phyloP scores from a whole-genome alignment of 2,113 vertebrate species.

The Neomonachus schauinslandi region DNA sequence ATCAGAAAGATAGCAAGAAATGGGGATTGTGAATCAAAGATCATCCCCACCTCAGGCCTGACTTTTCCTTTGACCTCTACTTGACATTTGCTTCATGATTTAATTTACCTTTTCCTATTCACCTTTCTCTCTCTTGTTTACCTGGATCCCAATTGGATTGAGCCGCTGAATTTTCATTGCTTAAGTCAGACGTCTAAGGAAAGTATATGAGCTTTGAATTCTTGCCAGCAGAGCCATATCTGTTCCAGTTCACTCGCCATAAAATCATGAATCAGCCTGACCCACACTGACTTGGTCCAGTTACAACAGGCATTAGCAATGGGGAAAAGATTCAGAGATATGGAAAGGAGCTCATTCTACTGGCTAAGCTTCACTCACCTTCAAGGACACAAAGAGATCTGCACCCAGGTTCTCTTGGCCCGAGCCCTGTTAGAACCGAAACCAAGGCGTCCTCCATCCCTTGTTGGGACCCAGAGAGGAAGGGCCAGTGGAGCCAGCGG shows the following conservation, averaged over 20 bases:
- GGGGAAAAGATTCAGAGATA: background rate
- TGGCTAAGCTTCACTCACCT: background rate
- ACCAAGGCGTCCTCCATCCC: accelerated
- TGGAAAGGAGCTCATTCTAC: background rate
- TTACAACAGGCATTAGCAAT: background rate
- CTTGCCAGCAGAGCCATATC: constrained; percentile 19
- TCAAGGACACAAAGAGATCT: constrained; percentile 10
- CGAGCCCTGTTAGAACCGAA: background rate
- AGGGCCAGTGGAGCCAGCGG: accelerated
- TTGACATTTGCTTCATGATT: constrained; percentile 60
- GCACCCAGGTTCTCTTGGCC: background rate
- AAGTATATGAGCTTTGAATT: constrained; percentile 29
- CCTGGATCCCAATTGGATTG: constrained; percentile 42
- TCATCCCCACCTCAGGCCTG: background rate
- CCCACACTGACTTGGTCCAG: background rate
- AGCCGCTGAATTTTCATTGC: constrained; percentile 47
- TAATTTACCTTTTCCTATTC: constrained; percentile 53
- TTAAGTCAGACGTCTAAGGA: constrained; percentile 62
- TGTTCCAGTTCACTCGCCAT: background rate
- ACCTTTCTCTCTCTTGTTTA: constrained; percentile 60
- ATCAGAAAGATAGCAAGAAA: constrained; percentile 17
- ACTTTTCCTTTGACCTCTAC: background rate
- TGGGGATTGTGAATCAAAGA: background rate
- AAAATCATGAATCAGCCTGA: background rate
- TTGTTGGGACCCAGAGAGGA: background rate